Evolutionary conservation across 1,140 invertebrate genomes (phyloP).

Genomic region (Drosophila prosaltans): DNA sequence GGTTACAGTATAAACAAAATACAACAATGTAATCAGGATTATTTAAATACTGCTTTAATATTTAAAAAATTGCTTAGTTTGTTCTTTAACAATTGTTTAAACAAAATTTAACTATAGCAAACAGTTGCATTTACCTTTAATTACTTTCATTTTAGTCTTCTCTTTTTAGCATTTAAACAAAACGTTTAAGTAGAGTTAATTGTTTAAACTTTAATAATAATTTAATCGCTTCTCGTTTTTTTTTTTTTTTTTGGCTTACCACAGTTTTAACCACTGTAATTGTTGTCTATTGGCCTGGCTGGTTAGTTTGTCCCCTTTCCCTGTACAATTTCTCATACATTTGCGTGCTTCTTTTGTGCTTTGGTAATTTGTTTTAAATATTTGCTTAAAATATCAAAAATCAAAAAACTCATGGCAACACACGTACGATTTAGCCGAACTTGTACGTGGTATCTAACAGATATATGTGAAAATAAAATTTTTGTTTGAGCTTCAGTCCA

Average conservation of each 20-base stretch:
- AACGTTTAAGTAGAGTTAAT: too few species aligned
- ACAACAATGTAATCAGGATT: too few species aligned
- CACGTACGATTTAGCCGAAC: conserved; percentile 51
- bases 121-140: too few species aligned
- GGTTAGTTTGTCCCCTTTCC: conserved; percentile 16
- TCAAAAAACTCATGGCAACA: conserved; percentile 52
- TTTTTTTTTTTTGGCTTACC: not conserved
- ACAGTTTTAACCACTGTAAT: conserved; percentile 43
- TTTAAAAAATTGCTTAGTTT: too few species aligned
- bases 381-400: conserved; percentile 75
- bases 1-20: too few species aligned
- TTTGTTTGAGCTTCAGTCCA: conserved; percentile 50
- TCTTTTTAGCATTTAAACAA: too few species aligned
- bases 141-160: too few species aligned
- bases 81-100: too few species aligned
- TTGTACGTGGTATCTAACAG: conserved; percentile 77
- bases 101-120: too few species aligned
- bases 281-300: not conserved
- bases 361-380: conserved; percentile 80
- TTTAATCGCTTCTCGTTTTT: not conserved
- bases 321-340: conserved; percentile 45
- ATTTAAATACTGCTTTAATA: too few species aligned
- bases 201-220: not conserved
- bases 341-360: conserved; percentile 68
- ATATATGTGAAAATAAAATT: conserved; percentile 79